phyloP scores from a whole-genome alignment of 2,888 invertebrate species.

The Diaphora mendica region DNA sequence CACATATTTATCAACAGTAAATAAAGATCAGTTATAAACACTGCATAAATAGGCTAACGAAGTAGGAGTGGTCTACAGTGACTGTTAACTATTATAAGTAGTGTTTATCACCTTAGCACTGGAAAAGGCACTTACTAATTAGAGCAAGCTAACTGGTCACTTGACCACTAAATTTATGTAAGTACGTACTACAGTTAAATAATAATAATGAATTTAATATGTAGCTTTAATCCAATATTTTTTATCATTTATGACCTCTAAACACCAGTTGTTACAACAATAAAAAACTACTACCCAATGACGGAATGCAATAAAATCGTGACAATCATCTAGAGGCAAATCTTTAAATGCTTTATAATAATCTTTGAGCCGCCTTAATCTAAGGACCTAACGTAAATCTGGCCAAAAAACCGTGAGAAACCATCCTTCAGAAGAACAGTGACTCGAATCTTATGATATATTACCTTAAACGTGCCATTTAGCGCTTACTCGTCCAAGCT shows the following conservation, averaged over 20 bases:
- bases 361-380: slow-evolving; percentile 66
- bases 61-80: neutral
- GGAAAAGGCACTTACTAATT: neutral
- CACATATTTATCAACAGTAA: neutral
- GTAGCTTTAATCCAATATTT: slow-evolving; percentile 8
- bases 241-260: slow-evolving; percentile 3
- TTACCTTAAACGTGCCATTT: slow-evolving; percentile 85
- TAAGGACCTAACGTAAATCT: slow-evolving; percentile 64
- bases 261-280: slow-evolving; percentile 12
- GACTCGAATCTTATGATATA: slow-evolving; percentile 83
- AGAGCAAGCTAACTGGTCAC: neutral
- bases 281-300: slow-evolving; percentile 32
- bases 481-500: slow-evolving; percentile 83
- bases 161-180: neutral
- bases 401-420: slow-evolving; percentile 79
- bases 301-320: slow-evolving; percentile 70
- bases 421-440: slow-evolving; percentile 71
- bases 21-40: neutral
- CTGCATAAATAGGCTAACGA: neutral
- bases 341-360: slow-evolving; percentile 58
- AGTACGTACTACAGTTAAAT: neutral
- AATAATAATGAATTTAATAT: neutral
- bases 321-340: slow-evolving; percentile 81
- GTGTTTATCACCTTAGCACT: neutral
- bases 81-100: neutral